These are phyloP conservation scores for Xenops minutus DNA, from an alignment of 2,797 vertebrate species.

Conservation along the genomic window DNA sequence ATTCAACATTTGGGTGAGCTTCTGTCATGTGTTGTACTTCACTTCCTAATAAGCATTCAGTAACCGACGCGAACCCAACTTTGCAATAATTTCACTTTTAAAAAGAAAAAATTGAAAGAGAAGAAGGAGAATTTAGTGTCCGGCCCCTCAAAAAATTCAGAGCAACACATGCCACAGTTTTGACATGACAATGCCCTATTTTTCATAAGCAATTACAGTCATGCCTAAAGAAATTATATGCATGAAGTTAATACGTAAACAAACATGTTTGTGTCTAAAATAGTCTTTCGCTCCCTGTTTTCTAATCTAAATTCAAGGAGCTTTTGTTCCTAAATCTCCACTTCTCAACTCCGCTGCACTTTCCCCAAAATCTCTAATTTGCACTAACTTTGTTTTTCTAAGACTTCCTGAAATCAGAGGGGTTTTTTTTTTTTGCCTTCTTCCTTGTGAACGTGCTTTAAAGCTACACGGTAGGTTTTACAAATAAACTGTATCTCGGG, in stretches of 20 bases:
- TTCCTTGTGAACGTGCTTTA: conserved; percentile 20
- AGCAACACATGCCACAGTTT: background rate
- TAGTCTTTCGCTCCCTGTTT: background rate
- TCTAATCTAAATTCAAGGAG: conserved; percentile 13
- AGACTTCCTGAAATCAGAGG: conserved; percentile 40
- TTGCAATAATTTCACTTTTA: conserved; percentile 49
- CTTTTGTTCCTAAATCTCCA: background rate
- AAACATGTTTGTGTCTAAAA: conserved; percentile 25
- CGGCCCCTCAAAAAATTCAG: background rate
- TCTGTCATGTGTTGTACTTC: conserved; percentile 20
- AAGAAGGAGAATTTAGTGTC: background rate
- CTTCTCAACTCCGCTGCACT: background rate
- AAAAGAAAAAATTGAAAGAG: background rate
- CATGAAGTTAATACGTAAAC: conserved; percentile 39
- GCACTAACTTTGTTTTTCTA: conserved; percentile 15
- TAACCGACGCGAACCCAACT: background rate
- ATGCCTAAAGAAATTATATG: background rate
- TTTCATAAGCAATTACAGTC: background rate
- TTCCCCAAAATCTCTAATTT: conserved; percentile 25
- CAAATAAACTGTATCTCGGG: conserved; percentile 60
- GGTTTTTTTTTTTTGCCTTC: background rate
- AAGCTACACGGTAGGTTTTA: conserved; percentile 37
- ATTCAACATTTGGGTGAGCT: conserved; percentile 56
- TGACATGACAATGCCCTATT: conserved; percentile 3
- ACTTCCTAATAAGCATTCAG: conserved; percentile 39